Evolutionary conservation across 2,797 vertebrate species (phyloP), one percentile per base, ranked within the genome.

Genomic region (Melanotaenia boesemani): DNA sequence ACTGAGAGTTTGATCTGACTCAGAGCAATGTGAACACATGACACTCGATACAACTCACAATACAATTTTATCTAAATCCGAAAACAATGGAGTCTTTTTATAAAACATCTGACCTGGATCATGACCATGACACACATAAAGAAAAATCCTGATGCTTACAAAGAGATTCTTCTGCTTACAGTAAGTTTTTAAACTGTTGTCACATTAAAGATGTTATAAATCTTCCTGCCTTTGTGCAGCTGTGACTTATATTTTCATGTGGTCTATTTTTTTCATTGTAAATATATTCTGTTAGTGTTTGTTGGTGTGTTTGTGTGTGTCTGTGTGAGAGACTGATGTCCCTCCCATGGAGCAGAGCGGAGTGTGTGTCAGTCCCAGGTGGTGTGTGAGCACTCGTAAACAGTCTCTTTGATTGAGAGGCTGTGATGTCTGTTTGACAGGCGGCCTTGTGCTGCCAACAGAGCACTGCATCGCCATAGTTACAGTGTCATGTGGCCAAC

Each of bases 281-380:
- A 48, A 67, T 64, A 13, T 58, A 58, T 55, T 15, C 5, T 76
- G 58, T 22, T 3, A 63, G 30, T 70, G 55, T 32, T 4, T 63
- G 37, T 72, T 65, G 64, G 61, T 32, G 5, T 63, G 34, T 74
- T 67, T 69, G 61, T 48, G 66, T 66, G 37, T 65, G 72, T 61
- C 48, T 18, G 44, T 6, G 44, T 46, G 44, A 37, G 1, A 37
- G 72, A 82, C 71, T 76, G 83, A 85, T 86, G 63, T 71, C 66
- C 80, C 77, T 80, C 80, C 85, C 61, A 20, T 76, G 74, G 67
- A 74, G 67, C 24, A 1, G 46, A 69, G 67, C 10, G 0, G 67
- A 77, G 84, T 89, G 85, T 82, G 81, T 90, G 84, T 88, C 82
- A 82, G 81, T 89, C 83, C 84, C 89, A 90, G 89, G 85, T 90